phyloP scores from a whole-genome alignment of 2,113 vertebrate species.

The Daphoenositta chrysoptera region DNA sequence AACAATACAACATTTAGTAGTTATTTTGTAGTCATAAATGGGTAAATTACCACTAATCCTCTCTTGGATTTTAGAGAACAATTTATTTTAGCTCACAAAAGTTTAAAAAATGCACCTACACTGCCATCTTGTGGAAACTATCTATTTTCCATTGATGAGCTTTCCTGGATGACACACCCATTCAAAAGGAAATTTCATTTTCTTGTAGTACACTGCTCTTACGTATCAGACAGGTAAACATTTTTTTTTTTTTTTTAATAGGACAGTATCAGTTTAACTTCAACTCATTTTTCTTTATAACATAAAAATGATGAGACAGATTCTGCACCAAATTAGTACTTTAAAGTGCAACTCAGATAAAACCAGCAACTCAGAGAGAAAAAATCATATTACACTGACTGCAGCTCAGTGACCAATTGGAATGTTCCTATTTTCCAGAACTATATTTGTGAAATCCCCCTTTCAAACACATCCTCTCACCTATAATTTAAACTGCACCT shows the following conservation, averaged over 20 bases:
- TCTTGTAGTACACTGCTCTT: not conserved
- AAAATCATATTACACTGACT: not conserved
- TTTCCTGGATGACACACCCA: not conserved
- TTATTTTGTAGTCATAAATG: not conserved
- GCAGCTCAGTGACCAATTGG: not conserved
- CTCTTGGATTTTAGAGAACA: not conserved
- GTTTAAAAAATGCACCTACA: not conserved
- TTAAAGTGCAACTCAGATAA: not conserved
- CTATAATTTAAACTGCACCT: not conserved
- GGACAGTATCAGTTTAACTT: not conserved
- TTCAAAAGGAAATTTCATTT: not conserved
- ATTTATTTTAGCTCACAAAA: not conserved
- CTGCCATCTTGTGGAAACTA: slow-evolving; percentile 29
- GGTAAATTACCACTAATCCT: not conserved
- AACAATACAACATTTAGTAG: not conserved
- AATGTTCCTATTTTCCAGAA: not conserved
- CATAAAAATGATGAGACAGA: not conserved
- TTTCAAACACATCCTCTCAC: not conserved
- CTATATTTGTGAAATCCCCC: not conserved
- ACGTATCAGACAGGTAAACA: not conserved
- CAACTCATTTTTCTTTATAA: not conserved
- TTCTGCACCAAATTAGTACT: not conserved
- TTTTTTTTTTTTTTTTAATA: not conserved
- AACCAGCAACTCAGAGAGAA: not conserved
- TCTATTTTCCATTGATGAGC: not conserved